Conservation (phyloP, 2,797 vertebrate genomes). For the Pelobates cultripes region DNA sequence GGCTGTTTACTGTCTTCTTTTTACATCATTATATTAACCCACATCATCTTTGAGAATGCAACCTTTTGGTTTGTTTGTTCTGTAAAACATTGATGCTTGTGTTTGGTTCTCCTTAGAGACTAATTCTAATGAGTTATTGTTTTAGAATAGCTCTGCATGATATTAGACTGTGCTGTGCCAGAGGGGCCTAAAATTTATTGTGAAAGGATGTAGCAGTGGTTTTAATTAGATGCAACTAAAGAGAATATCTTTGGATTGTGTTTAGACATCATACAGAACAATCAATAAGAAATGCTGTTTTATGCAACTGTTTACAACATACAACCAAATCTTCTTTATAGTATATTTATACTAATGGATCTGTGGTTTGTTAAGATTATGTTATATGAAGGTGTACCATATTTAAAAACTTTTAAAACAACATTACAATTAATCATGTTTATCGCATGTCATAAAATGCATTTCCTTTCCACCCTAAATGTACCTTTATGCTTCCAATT, state of each 20-base stretch:
- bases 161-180: background rate
- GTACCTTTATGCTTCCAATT: too few species aligned
- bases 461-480: too few species aligned
- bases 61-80: slow-evolving; percentile 4
- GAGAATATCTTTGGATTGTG: background rate
- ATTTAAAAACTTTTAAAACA: too few species aligned
- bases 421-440: too few species aligned
- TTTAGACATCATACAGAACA: background rate
- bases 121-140: slow-evolving; percentile 13
- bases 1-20: background rate
- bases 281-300: background rate
- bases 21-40: background rate
- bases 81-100: slow-evolving; percentile 3
- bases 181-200: background rate
- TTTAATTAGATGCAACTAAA: slow-evolving; percentile 16
- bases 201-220: background rate
- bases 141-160: slow-evolving; percentile 1
- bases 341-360: too few species aligned
- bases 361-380: too few species aligned
- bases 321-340: too few species aligned
- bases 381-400: too few species aligned
- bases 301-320: background rate
- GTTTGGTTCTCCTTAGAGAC: background rate
- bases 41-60: background rate
- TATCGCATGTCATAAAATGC: too few species aligned